Evolutionary conservation across 2,113 vertebrate genomes (phyloP).

Genomic region (Nycticryphes semicollaris): DNA sequence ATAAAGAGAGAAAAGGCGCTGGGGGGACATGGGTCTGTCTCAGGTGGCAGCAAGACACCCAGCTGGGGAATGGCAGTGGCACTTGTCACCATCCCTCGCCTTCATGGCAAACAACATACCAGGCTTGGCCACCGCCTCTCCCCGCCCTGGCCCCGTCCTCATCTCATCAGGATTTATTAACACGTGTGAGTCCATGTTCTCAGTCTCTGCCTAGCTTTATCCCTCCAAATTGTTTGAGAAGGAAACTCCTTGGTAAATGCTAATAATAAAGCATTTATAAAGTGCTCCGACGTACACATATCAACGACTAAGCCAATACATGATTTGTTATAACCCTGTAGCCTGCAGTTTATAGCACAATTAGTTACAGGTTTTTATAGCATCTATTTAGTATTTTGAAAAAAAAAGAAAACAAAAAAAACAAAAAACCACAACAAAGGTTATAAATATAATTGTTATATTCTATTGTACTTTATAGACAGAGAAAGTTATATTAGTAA

Average conservation of each 20-base stretch:
- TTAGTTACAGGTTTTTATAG: slow-evolving; percentile 70
- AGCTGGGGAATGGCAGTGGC: background rate
- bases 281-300: slow-evolving; percentile 2
- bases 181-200: background rate
- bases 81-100: background rate
- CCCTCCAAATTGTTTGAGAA: slow-evolving; percentile 33
- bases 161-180: background rate
- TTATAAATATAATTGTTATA: slow-evolving; percentile 67
- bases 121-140: background rate
- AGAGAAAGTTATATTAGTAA: slow-evolving; percentile 43
- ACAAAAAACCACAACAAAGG: background rate
- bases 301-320: slow-evolving; percentile 61
- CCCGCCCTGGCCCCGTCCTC: background rate
- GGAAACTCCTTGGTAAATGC: slow-evolving; percentile 52
- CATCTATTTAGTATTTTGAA: slow-evolving; percentile 63
- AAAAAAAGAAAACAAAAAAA: background rate
- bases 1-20: fast-evolving
- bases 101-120: background rate
- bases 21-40: fast-evolving
- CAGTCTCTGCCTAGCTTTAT: background rate
- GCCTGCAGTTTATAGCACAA: slow-evolving; percentile 70
- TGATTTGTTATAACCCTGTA: slow-evolving; percentile 55
- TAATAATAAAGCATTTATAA: slow-evolving; percentile 45
- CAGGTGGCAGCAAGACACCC: background rate
- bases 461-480: slow-evolving; percentile 62